These are phyloP conservation scores for Streptopelia turtur DNA, from an alignment of 2,797 vertebrate genomes.

Conservation along the genomic window DNA sequence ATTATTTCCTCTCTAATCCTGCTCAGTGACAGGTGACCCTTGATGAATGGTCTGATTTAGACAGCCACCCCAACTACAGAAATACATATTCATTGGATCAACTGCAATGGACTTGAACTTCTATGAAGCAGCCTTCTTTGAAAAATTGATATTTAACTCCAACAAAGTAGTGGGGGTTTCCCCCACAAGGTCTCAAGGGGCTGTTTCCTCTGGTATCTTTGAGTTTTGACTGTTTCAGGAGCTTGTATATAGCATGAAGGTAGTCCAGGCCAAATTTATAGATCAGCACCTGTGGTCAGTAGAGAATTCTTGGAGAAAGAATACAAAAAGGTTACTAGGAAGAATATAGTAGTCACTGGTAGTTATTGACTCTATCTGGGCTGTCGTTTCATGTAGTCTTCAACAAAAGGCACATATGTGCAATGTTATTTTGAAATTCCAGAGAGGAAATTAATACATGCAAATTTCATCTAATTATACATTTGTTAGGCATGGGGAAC, in stretches of 20 bases:
- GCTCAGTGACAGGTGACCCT: not conserved
- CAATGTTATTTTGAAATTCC: not conserved
- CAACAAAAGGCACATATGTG: not conserved
- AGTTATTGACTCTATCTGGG: not conserved
- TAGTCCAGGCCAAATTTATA: not conserved
- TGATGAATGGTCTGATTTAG: not conserved
- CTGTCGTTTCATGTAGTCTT: not conserved
- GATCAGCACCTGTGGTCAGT: not conserved
- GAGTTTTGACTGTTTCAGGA: not conserved
- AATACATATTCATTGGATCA: not conserved
- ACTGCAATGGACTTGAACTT: not conserved
- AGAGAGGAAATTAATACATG: not conserved
- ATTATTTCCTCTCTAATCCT: not conserved
- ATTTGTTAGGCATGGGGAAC: not conserved
- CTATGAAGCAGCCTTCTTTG: not conserved
- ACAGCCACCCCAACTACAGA: not conserved
- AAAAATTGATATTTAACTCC: not conserved
- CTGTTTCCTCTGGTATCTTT: not conserved
- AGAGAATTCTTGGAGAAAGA: not conserved
- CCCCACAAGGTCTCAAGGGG: not conserved
- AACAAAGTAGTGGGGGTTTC: not conserved
- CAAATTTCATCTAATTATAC: not conserved
- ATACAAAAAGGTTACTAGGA: not conserved
- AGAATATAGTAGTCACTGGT: not conserved
- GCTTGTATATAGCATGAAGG: rapidly evolving